Evolutionary conservation across 2,888 invertebrate genomes (phyloP).

Genomic region (Ethmia dodecea): DNA sequence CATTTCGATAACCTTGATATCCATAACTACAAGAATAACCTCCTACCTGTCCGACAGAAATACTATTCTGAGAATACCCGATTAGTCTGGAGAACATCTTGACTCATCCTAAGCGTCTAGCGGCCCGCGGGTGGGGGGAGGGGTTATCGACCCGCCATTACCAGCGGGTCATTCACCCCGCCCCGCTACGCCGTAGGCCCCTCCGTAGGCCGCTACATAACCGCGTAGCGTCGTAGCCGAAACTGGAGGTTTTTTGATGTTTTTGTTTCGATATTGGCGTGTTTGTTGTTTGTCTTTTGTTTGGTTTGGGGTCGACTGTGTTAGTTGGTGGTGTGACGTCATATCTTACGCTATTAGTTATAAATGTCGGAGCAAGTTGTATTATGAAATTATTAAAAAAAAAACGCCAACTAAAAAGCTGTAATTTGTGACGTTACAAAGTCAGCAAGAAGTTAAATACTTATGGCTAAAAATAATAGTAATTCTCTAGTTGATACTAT

Average conservation of each 20-base stretch:
- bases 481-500: too few relatives aligned
- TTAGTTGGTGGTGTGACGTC: constrained; percentile 29
- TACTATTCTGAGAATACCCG: constrained; percentile 9
- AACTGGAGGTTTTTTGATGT: constrained; percentile 32
- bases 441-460: too few relatives aligned
- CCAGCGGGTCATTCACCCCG: constrained; percentile 63
- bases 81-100: too few relatives aligned
- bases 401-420: neutral
- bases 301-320: constrained; percentile 15
- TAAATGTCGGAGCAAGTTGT: neutral
- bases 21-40: too few relatives aligned
- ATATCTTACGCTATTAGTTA: neutral
- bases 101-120: constrained; percentile 46
- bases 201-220: constrained; percentile 31
- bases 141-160: constrained; percentile 61
- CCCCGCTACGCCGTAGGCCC: constrained; percentile 26
- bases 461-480: too few relatives aligned
- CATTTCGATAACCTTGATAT: too few relatives aligned
- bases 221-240: constrained; percentile 31
- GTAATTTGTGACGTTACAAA: neutral
- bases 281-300: constrained; percentile 12
- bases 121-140: constrained; percentile 22
- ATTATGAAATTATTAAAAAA: neutral
- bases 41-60: constrained; percentile 3
- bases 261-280: constrained; percentile 35